Percentiles rank a stretch among this genome's conserved stretches.
These are phyloP conservation scores for Eugnorisma glareosa DNA, from an alignment of 2,888 invertebrate species.

Conservation along the genomic window DNA sequence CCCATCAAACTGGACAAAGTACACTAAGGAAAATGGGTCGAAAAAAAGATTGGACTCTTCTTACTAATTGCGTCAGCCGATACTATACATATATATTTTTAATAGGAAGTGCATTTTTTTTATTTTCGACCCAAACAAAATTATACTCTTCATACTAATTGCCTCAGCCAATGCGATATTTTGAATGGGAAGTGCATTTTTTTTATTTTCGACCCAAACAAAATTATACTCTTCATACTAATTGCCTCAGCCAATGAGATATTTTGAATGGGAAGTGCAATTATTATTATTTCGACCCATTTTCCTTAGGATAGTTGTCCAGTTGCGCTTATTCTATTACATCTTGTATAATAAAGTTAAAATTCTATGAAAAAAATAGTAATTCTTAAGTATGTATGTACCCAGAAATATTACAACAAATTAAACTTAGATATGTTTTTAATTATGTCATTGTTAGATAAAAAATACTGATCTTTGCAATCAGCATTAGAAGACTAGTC, in stretches of 20 bases:
- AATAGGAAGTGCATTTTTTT: background rate
- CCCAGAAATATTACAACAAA: background rate
- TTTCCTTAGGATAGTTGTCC: background rate
- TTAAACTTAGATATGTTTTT: background rate
- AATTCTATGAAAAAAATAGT: constrained; percentile 4
- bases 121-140: no score
- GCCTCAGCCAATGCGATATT: no score
- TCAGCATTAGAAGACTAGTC: constrained; percentile 43
- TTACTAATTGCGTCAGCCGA: background rate
- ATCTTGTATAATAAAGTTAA: background rate
- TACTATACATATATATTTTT: no score
- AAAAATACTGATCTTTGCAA: constrained; percentile 17
- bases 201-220: no score
- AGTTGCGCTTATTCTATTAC: background rate
- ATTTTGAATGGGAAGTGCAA: background rate
- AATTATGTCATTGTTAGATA: constrained; percentile 11
- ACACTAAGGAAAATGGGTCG: background rate
- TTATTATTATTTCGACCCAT: background rate
- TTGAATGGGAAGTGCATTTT: no score
- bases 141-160: no score
- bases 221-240: background rate
- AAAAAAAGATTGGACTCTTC: background rate
- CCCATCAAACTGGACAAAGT: background rate
- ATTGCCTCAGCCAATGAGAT: background rate
- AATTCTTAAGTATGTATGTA: background rate